Conservation (phyloP, 2,797 vertebrate species). For the Peromyscus eremicus region DNA sequence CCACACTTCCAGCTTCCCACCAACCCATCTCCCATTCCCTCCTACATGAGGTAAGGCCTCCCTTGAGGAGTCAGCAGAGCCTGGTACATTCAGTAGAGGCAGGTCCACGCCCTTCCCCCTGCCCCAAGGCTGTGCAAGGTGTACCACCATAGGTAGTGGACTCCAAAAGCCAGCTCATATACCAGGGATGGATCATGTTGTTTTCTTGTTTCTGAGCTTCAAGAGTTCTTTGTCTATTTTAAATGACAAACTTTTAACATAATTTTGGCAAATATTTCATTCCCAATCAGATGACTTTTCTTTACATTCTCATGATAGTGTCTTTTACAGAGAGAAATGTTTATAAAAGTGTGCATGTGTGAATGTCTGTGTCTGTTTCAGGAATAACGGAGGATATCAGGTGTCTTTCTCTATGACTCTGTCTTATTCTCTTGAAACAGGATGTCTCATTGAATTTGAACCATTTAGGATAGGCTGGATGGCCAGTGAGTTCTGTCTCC, state of each 20-base stretch:
- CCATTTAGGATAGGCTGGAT: neutral
- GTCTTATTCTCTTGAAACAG: neutral
- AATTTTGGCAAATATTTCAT: neutral
- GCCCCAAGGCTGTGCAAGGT: no score
- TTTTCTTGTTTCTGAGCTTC: neutral
- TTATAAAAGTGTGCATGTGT: neutral
- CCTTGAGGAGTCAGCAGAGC: no score
- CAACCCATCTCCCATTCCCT: no score
- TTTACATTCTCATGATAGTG: neutral
- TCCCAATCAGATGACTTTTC: neutral
- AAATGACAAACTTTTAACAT: neutral
- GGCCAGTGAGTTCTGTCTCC: neutral
- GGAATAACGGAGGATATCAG: neutral
- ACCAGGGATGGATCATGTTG: neutral
- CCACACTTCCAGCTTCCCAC: no score
- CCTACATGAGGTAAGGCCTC: no score
- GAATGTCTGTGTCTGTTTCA: neutral
- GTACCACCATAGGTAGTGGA: no score
- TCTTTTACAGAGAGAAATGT: constrained; percentile 9
- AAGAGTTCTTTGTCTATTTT: neutral
- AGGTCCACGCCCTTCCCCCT: no score
- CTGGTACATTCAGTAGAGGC: no score
- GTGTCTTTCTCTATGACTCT: neutral
- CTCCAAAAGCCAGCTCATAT: no score
- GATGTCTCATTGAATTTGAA: neutral